phyloP scores from a whole-genome alignment of 2,888 invertebrate genomes.

The Tenthredo scrophulariae region DNA sequence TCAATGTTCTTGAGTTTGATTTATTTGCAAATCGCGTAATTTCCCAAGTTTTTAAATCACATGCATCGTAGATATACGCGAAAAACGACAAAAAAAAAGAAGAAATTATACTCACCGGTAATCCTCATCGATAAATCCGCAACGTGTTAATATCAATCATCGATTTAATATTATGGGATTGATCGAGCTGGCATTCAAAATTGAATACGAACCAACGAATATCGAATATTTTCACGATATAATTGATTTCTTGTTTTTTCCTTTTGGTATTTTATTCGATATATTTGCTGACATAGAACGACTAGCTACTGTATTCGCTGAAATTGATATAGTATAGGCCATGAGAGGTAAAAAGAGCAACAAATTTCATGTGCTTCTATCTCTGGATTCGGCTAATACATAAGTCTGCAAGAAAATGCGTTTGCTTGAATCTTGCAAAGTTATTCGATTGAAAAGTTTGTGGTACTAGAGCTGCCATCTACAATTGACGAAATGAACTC shows the following conservation, averaged over 20 bases:
- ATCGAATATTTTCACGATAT: not conserved
- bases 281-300: not conserved
- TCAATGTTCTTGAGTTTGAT: not conserved
- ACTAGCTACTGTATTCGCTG: not conserved
- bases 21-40: not conserved
- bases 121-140: not conserved
- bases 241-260: not conserved
- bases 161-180: not conserved
- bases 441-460: not conserved
- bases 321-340: not conserved
- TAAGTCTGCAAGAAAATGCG: not conserved
- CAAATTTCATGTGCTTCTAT: not conserved
- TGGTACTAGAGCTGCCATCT: slow-evolving; percentile 32
- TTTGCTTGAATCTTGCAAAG: not conserved
- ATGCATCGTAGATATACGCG: not conserved
- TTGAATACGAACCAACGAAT: not conserved
- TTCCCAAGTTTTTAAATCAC: not conserved
- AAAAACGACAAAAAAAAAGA: not conserved
- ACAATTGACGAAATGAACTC: not conserved
- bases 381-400: not conserved
- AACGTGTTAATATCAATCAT: not conserved
- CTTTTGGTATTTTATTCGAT: not conserved
- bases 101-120: not conserved
- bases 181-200: not conserved
- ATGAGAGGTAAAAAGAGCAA: not conserved